These are phyloP conservation scores for Augochlora pura DNA, from an alignment of 1,140 invertebrate species.

Conservation along the genomic window DNA sequence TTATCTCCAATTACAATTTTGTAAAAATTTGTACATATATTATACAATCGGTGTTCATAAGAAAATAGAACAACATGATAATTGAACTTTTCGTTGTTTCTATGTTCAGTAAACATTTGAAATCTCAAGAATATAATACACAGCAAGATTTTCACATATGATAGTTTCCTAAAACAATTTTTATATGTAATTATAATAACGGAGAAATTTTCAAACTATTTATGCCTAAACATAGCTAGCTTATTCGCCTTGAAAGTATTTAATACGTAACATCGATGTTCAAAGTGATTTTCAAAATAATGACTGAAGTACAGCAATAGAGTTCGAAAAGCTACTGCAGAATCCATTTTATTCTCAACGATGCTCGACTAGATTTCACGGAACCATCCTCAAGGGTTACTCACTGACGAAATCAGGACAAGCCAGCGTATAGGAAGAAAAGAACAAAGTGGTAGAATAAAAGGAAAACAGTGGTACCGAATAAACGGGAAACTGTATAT, in stretches of 20 bases:
- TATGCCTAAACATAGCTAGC: no score
- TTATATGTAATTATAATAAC: no score
- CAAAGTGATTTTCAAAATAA: not conserved
- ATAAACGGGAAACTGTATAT: slow-evolving; percentile 49
- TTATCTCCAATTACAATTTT: no score
- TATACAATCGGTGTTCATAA: no score
- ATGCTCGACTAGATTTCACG: not conserved
- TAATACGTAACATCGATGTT: not conserved
- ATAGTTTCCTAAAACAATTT: no score
- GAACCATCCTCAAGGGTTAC: not conserved
- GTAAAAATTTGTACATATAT: no score
- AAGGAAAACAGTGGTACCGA: not conserved
- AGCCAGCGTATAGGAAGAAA: not conserved
- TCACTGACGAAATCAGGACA: not conserved
- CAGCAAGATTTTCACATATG: no score
- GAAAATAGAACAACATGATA: no score
- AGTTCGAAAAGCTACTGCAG: not conserved
- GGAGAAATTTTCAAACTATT: no score
- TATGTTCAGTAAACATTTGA: no score
- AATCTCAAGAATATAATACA: no score
- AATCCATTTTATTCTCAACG: not conserved
- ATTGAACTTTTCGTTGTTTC: no score
- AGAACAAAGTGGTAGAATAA: not conserved
- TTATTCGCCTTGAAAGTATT: not conserved
- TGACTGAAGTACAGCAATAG: not conserved